Base-by-base conservation (phyloP, 2,888 invertebrate species). In the Schizotus pectinicornis region DNA sequence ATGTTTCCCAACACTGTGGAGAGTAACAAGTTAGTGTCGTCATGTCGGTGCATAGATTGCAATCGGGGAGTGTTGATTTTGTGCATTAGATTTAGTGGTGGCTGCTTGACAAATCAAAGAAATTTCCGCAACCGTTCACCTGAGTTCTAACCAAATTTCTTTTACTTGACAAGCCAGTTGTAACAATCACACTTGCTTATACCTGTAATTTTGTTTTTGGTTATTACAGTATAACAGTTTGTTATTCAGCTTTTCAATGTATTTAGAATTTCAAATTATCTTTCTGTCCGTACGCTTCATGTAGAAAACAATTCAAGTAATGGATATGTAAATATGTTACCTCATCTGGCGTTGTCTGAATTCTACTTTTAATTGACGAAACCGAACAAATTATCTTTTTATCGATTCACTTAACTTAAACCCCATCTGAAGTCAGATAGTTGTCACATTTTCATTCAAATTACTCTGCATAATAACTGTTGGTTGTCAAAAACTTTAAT, bases 1-100 rank as follows among this genome's bases (percentile, higher is more conserved):
- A 67, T 69, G 70, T 71, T 70, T 22, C 68, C 68, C 69, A 65
- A 71, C 68, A 64, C 64, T 65, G 65, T 63, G 68, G 63, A 61
- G 65, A 63, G 63, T 64, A 58, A 61, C 57, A 61, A 56, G 56
- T 64, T 63, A 61, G 67, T 70, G 66, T 68, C 64, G 69, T 68
- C 60, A 57, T 65, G 67, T 69, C 53, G 33, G 62, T 58, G 64
- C 52, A 43, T 45, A 48, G 59, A 41, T 50, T 57, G 58, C 59
- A 65, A 64, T 46, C 56, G 62, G 65, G 67, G 69, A 69, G 67
- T 67, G 66, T 70, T 70, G 45, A 60, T 63, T 64, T 58, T 56
- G 45, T 52, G 56, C 34, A 55, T 62, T 67, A 65, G 65, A 63
- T 60, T 56, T 64, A 64, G 33, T 50, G 45, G 55, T 56, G 46